A percentile compares a stretch with the other conserved stretches of the same genome.
Evolutionary conservation across 1,140 invertebrate genomes (phyloP).

Genomic region (Dreissena polymorpha): DNA sequence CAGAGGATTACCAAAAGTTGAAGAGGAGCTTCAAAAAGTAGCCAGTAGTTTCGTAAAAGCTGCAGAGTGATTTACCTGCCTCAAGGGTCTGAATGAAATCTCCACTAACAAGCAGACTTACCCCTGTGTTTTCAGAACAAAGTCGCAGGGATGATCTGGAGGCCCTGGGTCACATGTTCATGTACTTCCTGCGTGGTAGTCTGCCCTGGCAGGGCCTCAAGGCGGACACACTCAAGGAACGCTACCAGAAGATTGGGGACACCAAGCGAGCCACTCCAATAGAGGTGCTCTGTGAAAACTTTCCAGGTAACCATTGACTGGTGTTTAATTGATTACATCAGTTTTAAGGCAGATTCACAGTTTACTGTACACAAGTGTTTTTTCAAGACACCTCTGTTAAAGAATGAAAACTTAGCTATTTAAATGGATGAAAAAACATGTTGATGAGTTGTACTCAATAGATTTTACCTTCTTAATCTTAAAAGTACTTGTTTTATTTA

Average conservation of each 20-base stretch:
- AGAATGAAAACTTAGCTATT: no score
- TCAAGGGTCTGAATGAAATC: no score
- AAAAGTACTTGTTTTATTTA: background rate
- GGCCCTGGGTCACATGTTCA: constrained; percentile 99
- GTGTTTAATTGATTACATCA: background rate
- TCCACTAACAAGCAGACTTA: no score
- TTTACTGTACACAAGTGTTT: no score
- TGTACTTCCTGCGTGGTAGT: constrained; percentile 99
- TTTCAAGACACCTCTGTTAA: no score
- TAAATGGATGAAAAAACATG: no score
- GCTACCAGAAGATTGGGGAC: constrained; percentile 99
- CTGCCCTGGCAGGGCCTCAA: constrained; percentile 99
- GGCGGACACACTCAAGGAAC: constrained; percentile 99
- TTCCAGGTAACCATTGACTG: constrained; percentile 86
- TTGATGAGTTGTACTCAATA: no score
- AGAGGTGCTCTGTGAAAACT: constrained; percentile 97
- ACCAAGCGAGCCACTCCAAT: constrained; percentile 99
- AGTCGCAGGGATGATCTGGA: constrained; percentile 99
- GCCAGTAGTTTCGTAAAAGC: no score
- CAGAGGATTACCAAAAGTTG: no score
- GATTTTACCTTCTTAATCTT: background rate
- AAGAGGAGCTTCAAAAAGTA: no score
- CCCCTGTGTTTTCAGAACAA: constrained; percentile 88
- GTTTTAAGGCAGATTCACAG: no score
- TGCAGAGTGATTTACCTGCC: no score